Base-by-base conservation (phyloP, 2,113 vertebrate species). In the Epinephelus cyanopodus region DNA sequence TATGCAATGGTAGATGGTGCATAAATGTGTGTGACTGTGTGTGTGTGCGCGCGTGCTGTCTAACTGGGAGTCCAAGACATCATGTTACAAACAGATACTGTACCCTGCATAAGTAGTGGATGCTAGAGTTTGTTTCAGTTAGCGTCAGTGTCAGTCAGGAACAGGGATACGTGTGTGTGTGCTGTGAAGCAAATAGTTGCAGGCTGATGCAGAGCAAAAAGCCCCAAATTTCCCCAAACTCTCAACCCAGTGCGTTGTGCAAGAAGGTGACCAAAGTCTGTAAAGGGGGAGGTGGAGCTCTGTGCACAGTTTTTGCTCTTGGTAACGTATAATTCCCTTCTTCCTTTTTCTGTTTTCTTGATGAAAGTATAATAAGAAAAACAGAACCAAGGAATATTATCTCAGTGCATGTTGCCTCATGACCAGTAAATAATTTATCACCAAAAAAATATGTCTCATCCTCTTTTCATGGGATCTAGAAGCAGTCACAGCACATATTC, bases 1-100 rank as follows among this genome's bases (percentile, higher is more conserved):
- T 53, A 50, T 82, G 71, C 27, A 37, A 50, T 19, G 45, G 58
- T 23, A 53, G 67, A 27, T 29, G 19, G 25, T 79, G 80, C 74
- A 75, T 82, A 62, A 63, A 68, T 68, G 71, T 74, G 62, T 21
- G 61, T 18, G 48, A 58, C 33, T 63, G 19, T 60, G 27, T 39
- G 12, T 33, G 52, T 21, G 33, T 23, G 42, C 12, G 42, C 1
- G 42, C 11, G 10, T 45, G 39, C 10, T 47, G 68, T 72, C n/a
- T 29, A 73, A 71, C n/a, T 5, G 69, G 39, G 2, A 12, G 19
- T 29, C 54, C 58, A 70, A 72, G 57, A 65, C 53, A 50, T 18
- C 15, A 48, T 45, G 21, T n/a, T 67, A 52, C 10, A 25, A 53
- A 29, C 62, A 61, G 33, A 52, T 15, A 17, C n/a, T 45, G 33